phyloP scores from a whole-genome alignment of 2,797 vertebrate species.

The Neosilurus hyrtlii region DNA sequence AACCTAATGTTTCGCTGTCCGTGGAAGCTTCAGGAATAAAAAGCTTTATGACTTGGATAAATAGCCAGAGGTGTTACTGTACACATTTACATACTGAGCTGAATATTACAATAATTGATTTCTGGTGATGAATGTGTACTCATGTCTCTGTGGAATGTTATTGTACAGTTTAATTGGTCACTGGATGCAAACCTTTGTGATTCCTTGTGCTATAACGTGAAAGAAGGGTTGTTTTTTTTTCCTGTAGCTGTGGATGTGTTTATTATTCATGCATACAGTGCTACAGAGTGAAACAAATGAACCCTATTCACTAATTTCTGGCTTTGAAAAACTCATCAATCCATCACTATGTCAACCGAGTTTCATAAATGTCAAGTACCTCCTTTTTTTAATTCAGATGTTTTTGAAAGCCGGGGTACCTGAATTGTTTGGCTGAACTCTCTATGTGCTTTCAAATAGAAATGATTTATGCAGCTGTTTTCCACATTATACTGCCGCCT shows the following conservation, averaged over 20 bases:
- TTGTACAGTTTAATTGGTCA: background rate
- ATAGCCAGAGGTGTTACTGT: background rate
- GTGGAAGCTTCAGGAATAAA: background rate
- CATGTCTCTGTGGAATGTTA: background rate
- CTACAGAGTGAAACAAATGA: background rate
- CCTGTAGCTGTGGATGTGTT: background rate
- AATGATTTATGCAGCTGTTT: background rate
- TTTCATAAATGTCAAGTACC: conserved; percentile 22
- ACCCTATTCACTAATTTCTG: background rate
- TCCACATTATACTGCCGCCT: background rate
- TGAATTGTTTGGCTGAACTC: conserved; percentile 5
- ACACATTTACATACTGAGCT: background rate
- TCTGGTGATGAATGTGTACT: background rate
- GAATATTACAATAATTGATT: background rate
- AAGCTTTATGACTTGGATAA: background rate
- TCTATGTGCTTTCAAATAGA: background rate
- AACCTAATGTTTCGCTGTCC: background rate
- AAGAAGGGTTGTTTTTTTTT: no score
- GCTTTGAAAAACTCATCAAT: conserved; percentile 12
- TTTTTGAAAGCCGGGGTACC: background rate
- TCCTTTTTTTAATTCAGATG: conserved; percentile 26
- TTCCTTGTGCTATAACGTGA: background rate
- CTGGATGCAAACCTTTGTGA: background rate
- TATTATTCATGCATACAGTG: background rate
- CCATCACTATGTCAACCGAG: background rate